Percentiles rank a stretch among this genome's conserved stretches.
Conservation (phyloP, 2,113 vertebrate species). For the Rhinichthys klamathensis region DNA sequence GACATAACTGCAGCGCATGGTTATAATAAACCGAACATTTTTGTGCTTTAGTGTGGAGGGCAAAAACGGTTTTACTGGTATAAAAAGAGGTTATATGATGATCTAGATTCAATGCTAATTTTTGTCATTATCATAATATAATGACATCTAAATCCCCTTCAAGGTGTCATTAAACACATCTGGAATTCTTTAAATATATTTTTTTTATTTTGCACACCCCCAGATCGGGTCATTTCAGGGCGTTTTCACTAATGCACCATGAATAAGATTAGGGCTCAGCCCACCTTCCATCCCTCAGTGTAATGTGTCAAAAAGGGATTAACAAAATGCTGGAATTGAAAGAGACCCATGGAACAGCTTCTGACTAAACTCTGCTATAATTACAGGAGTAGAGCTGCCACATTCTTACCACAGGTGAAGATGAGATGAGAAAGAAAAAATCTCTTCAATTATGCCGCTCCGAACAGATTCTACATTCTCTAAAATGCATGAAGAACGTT, state of each 20-base stretch:
- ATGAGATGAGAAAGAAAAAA: slow-evolving; percentile 44
- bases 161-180: neutral
- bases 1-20: too few relatives aligned
- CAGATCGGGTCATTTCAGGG: slow-evolving; percentile 8
- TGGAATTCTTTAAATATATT: neutral
- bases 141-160: neutral
- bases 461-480: slow-evolving; percentile 64
- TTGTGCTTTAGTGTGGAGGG: too few relatives aligned
- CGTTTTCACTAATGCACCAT: neutral
- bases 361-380: slow-evolving; percentile 30
- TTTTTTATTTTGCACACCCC: neutral
- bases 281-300: slow-evolving; percentile 6
- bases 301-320: slow-evolving; percentile 19
- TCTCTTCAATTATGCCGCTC: slow-evolving; percentile 69
- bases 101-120: neutral
- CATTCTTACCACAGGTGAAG: slow-evolving; percentile 9
- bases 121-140: neutral
- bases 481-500: slow-evolving; percentile 60
- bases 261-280: slow-evolving; percentile 22
- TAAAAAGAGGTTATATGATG: neutral
- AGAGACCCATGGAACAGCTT: slow-evolving; percentile 17
- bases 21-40: too few relatives aligned
- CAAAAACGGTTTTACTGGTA: neutral
- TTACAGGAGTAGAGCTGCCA: slow-evolving; percentile 16
- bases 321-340: slow-evolving; percentile 10